phyloP scores from a whole-genome alignment of 1,140 invertebrate species.

The Notospermus geniculatus region DNA sequence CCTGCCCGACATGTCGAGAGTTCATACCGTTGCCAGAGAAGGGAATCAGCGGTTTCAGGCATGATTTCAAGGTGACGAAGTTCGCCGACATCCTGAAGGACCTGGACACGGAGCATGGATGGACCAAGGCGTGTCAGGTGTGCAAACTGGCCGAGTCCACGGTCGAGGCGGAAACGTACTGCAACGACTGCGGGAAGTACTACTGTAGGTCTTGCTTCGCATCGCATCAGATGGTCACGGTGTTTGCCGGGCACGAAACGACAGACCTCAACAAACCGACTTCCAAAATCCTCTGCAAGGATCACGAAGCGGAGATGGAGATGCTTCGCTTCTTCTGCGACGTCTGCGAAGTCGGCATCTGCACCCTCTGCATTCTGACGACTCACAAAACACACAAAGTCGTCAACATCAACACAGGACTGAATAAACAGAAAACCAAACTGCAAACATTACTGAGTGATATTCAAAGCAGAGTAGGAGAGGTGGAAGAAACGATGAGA shows the following conservation, averaged over 20 bases:
- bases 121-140: conserved; percentile 6
- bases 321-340: conserved; percentile 2
- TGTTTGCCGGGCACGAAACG: background rate
- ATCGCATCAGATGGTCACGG: background rate
- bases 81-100: conserved; percentile 8
- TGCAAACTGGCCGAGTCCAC: conserved; percentile 5
- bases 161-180: background rate
- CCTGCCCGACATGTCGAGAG: conserved; percentile 3
- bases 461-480: background rate
- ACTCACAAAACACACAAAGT: conserved; percentile 5
- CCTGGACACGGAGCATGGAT: conserved; percentile 5
- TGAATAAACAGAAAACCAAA: conserved; percentile 6
- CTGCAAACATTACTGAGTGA: background rate
- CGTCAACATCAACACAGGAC: background rate
- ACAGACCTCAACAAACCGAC: background rate
- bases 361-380: conserved; percentile 3
- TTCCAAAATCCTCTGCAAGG: conserved; percentile 8
- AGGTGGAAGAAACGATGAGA: background rate
- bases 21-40: background rate
- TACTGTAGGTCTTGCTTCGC: background rate
- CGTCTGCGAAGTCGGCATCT: conserved; percentile 9
- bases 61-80: conserved; percentile 10
- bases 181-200: conserved; percentile 6
- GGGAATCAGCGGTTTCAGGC: background rate
- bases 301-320: conserved; percentile 1